Evolutionary conservation across 2,797 vertebrate genomes (phyloP), one percentile per base, ranked within the genome.

Genomic region (Eupleurogrammus muticus): DNA sequence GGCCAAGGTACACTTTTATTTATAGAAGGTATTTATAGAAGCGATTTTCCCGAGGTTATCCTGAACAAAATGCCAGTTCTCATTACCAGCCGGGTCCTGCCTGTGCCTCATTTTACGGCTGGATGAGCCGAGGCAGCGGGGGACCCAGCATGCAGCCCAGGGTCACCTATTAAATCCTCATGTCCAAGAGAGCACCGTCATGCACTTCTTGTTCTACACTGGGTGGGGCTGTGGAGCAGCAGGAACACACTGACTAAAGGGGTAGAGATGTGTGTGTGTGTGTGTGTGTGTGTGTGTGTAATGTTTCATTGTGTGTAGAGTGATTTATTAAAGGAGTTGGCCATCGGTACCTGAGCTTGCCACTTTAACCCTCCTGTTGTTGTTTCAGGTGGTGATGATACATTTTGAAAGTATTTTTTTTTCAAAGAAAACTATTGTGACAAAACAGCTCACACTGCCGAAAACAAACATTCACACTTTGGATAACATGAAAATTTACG

Each of bases 1-100:
- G 85, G 86, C 90, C 88, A 89, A 93, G 91, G 91, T 94, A 91
- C 83, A 90, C 88, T 91, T 89, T 93, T 94, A 93, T 94, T 94
- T 94, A 94, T 94, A 91, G 91, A 93, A 92, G 92, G 93, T 94
- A 94, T 95, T 95, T 94, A 94, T 94, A 94, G 93, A 90, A 92
- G 88, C 82, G 88, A 92, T 93, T 93, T 94, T 93, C 94, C 92
- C 53, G 93, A 94, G 94, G 93, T 94, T 93, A 94, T 86, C 88
- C 90, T 82, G 90, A 86, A 87, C 89, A 88, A 91, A 91, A 94
- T 93, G 94, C 91, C 94, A 94, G 90, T 93, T 94, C 94, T 95
- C 92, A 94, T 95, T 94, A 95, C 90, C 86, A 90, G 88, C 89
- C 78, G 60, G 90, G 87, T 91, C 87, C 91, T 88, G 91, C 91